phyloP scores from a whole-genome alignment of 2,888 invertebrate species.

The Brachypalpus laphriformis region DNA sequence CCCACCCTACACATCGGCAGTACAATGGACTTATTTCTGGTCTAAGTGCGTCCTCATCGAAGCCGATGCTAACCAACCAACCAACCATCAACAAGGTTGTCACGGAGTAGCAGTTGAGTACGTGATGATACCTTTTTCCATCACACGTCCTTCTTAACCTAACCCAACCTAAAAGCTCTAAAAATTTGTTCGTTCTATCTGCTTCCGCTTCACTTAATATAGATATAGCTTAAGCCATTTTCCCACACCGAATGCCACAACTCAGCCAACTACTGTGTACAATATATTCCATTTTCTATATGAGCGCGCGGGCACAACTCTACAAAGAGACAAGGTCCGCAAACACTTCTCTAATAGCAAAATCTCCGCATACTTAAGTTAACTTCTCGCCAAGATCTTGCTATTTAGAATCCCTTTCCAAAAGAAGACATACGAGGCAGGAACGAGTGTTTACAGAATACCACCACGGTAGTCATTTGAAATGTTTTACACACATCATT shows the following conservation, averaged over 20 bases:
- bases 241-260: background rate
- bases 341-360: conserved; percentile 24
- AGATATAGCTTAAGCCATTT: background rate
- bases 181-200: conserved; percentile 7
- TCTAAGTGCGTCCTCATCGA: too few relatives aligned
- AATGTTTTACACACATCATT: conserved; percentile 65
- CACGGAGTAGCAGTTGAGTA: too few relatives aligned
- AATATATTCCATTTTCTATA: background rate
- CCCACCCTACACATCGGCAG: too few relatives aligned
- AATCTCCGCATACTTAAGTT: background rate
- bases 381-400: conserved; percentile 5
- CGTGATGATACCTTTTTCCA: too few relatives aligned
- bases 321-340: conserved; percentile 47
- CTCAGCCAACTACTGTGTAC: background rate
- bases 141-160: too few relatives aligned
- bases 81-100: too few relatives aligned
- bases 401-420: conserved; percentile 16
- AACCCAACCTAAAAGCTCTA: too few relatives aligned
- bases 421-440: background rate
- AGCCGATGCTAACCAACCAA: too few relatives aligned
- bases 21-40: too few relatives aligned
- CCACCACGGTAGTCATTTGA: conserved; percentile 46
- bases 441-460: conserved; percentile 46
- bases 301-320: conserved; percentile 16
- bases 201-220: conserved; percentile 32